Evolutionary conservation across 2,797 vertebrate genomes (phyloP), one percentile per base, ranked within the genome.

Genomic region (Lepus townsendii): DNA sequence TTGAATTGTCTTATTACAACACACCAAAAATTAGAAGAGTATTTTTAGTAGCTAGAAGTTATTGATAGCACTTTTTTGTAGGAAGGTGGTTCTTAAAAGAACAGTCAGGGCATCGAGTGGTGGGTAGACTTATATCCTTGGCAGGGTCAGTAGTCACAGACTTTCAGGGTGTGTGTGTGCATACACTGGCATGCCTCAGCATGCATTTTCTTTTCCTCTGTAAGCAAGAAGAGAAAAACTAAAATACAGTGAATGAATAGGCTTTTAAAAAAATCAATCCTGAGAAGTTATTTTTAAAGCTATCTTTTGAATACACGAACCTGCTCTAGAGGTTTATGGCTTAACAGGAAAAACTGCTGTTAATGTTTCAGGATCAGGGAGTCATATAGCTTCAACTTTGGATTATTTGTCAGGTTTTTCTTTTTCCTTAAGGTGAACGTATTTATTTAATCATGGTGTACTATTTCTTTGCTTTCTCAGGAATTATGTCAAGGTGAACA

Each of bases 381-480:
- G 73, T 30, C 52, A 80, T 60, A 22, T 20, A 38, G 65, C 32
- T 66, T 88, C 52, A 65, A 50, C 47, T 90, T 32, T 47, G 47
- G 50, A 47, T 75, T 60, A 3, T 50, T 77, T 82, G 20, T 30
- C 57, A 54, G 47, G 14, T 19, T 71, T 68, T 52, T 52, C 7
- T 84, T 78, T n/a, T 38, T 24, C 11, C 50, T 82, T 62, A 26
- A 71, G 85, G 19, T 71, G 72, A 89, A 77, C 35, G 63, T 86
- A 42, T 42, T 88, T 71, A 72, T 88, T 77, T 86, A 88, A n/a
- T 86, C 27, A 32, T 88, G 65, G 90, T 85, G 60, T 52, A 52
- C 27, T 66, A 24, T 83, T 66, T 83, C 32, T 82, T 84, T 91
- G 38, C 69, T 83, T 94, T 90, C 54, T 60, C 75, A 83, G 75